Evolutionary conservation across 2,113 vertebrate genomes (phyloP).

Genomic region (Actinemys pallida): DNA sequence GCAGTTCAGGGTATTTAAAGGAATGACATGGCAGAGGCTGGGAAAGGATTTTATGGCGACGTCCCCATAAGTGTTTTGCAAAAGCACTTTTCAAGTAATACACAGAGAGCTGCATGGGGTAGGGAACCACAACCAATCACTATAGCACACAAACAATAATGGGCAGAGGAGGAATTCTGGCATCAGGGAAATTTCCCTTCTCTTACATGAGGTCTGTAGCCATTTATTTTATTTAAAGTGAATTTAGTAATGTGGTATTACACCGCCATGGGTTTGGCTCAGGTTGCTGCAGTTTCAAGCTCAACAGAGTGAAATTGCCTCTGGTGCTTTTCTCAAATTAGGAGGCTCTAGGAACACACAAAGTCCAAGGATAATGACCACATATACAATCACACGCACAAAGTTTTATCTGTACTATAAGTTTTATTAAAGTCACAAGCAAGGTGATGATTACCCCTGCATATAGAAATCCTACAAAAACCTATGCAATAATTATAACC

Average conservation of each 20-base stretch:
- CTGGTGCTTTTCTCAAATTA: neutral
- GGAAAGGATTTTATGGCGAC: neutral
- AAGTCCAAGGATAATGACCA: neutral
- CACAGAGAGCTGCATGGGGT: neutral
- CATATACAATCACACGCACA: neutral
- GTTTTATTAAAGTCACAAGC: neutral
- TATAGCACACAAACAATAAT: neutral
- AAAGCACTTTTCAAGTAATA: neutral
- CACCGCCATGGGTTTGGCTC: too few species aligned
- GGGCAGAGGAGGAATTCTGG: neutral
- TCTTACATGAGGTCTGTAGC: neutral
- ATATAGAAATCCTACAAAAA: too few species aligned
- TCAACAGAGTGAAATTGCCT: neutral
- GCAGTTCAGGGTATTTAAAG: neutral
- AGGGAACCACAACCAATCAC: neutral
- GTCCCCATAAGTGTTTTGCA: neutral
- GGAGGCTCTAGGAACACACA: neutral
- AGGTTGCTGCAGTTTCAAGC: too few species aligned
- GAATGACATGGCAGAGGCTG: neutral
- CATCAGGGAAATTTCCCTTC: conserved; percentile 12
- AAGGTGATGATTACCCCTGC: neutral
- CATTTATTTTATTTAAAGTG: neutral
- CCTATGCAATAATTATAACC: too few species aligned
- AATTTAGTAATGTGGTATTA: neutral
- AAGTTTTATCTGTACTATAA: neutral